Evolutionary conservation across 1,140 invertebrate genomes (phyloP).

Genomic region (Bombus cullumanus): DNA sequence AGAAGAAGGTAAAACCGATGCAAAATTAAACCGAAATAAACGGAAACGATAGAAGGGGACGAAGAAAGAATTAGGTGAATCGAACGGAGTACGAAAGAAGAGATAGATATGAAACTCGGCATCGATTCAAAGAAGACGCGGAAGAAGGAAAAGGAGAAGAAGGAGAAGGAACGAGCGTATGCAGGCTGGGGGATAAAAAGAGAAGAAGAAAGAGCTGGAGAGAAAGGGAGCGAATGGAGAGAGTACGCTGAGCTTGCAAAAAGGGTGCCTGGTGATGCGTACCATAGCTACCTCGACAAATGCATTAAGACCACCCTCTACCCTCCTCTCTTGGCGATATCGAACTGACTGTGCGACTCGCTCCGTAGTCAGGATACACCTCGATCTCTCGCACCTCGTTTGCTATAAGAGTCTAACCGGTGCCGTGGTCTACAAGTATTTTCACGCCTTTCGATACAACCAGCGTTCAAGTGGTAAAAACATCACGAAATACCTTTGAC

Average conservation of each 20-base stretch:
- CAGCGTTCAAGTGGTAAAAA: constrained; percentile 20
- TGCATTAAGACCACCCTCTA: constrained; percentile 79
- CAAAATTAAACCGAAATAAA: neutral
- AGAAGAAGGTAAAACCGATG: neutral
- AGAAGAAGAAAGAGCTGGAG: constrained; percentile 21
- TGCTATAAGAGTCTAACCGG: neutral
- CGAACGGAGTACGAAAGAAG: neutral
- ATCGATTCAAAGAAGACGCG: neutral
- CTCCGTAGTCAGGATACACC: constrained; percentile 32
- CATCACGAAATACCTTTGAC: neutral
- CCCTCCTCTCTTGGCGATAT: constrained; percentile 70
- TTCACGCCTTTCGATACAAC: constrained; percentile 25
- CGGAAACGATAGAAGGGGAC: neutral
- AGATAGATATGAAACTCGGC: neutral
- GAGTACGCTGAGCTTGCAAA: constrained; percentile 80
- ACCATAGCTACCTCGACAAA: constrained; percentile 79
- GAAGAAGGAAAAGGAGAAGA: constrained; percentile 30
- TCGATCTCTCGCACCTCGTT: constrained; percentile 47
- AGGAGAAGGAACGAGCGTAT: constrained; percentile 28
- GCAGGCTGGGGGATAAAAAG: neutral
- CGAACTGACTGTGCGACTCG: constrained; percentile 69
- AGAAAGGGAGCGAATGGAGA: constrained; percentile 32
- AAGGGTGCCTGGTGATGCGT: constrained; percentile 83
- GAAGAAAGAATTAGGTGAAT: neutral
- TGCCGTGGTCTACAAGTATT: neutral